phyloP scores from a whole-genome alignment of 2,888 invertebrate species.

The Eristalinus aeneus region DNA sequence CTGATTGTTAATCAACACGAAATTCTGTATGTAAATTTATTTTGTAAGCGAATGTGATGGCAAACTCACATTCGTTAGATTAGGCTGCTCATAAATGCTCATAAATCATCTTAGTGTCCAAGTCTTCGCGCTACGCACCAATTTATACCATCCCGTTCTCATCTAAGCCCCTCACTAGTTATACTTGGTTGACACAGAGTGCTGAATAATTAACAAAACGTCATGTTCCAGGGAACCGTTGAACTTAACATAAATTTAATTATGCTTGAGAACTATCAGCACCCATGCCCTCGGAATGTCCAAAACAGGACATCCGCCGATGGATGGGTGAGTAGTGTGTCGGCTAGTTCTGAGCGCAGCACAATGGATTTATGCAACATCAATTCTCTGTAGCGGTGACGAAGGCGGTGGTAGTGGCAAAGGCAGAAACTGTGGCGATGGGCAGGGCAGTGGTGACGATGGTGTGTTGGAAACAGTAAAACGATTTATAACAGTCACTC shows the following conservation, averaged over 20 bases:
- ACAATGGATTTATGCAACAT: constrained; percentile 16
- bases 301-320: constrained; percentile 4
- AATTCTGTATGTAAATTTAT: not conserved
- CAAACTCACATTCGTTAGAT: not conserved
- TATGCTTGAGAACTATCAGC: constrained; percentile 24
- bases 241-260: constrained; percentile 33
- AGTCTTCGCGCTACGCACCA: not conserved
- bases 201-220: constrained; percentile 34
- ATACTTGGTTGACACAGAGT: constrained; percentile 12
- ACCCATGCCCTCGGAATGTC: constrained; percentile 8
- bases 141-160: not conserved
- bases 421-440: not conserved
- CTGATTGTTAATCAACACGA: constrained; percentile 14
- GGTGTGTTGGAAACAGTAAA: constrained; percentile 9
- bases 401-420: not conserved
- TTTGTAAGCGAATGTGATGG: not conserved
- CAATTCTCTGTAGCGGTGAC: constrained; percentile 19
- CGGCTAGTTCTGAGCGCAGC: not conserved
- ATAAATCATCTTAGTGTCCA: not conserved
- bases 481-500: constrained; percentile 41
- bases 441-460: constrained; percentile 2
- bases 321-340: not conserved
- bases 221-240: constrained; percentile 18
- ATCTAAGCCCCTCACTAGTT: not conserved
- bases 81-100: not conserved